Conservation (phyloP, 1,140 invertebrate genomes). For the Drosophila miranda region DNA sequence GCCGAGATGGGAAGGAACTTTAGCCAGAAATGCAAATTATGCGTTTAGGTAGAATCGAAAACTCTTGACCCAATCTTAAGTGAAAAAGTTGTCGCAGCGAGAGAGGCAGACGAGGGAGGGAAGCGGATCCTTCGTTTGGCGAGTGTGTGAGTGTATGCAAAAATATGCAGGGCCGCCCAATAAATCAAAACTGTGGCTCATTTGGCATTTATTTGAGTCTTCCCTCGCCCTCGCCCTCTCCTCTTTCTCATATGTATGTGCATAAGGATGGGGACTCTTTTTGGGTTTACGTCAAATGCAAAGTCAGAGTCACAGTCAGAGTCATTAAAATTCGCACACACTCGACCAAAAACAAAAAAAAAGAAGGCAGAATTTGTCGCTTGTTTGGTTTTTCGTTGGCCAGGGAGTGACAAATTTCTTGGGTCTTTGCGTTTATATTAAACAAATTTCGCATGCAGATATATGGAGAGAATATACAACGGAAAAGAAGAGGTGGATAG, state of each 20-base stretch:
- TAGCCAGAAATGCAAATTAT: constrained; percentile 67
- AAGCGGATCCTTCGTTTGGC: background rate
- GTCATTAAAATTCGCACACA: constrained; percentile 43
- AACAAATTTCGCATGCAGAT: constrained; percentile 21
- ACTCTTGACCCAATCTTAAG: constrained; percentile 40
- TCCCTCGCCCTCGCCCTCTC: background rate
- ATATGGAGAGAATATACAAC: constrained; percentile 2
- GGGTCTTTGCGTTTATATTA: constrained; percentile 11
- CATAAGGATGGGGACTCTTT: constrained; percentile 8
- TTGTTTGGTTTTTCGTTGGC: constrained; percentile 21
- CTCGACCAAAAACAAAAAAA: background rate
- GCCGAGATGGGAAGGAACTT: constrained; percentile 14
- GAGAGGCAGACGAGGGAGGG: background rate
- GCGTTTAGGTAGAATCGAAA: constrained; percentile 59
- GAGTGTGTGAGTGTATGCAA: constrained; percentile 16
- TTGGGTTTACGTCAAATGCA: constrained; percentile 12
- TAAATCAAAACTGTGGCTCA: constrained; percentile 54
- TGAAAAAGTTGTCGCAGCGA: constrained; percentile 21
- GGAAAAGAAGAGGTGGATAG: too few species aligned
- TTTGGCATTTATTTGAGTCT: constrained; percentile 44
- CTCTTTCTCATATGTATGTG: constrained; percentile 3
- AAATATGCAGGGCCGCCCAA: constrained; percentile 47
- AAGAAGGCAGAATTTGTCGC: constrained; percentile 34
- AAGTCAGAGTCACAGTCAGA: constrained; percentile 7
- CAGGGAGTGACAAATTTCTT: constrained; percentile 35